Evolutionary conservation across 2,797 vertebrate genomes (phyloP), one percentile per base, ranked within the genome.

Genomic region (Muraenolepis orangiensis): DNA sequence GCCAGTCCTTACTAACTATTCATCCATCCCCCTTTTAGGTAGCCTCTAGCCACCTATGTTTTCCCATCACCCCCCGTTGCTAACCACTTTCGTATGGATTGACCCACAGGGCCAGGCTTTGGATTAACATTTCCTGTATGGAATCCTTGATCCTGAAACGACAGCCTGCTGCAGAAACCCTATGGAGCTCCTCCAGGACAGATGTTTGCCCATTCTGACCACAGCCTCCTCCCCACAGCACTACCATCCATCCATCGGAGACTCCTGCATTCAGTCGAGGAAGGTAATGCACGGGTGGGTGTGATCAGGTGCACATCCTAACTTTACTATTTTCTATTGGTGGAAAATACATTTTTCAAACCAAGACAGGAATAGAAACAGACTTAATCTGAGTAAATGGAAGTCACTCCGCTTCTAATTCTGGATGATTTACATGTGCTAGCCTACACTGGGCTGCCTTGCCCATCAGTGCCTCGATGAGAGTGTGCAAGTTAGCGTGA

Each of bases 41-140:
- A 10, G 1, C 0, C 38, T 4, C 6, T 11, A 4, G 28, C 61
- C 70, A 72, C 57, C 34, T 40, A 57, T 10, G 51, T 42, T 31
- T 31, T 32, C 70, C 18, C 32, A n/a, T 1, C 11, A 34, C 13
- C 20, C 6, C 2, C 40, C 4, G 10, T 7, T 3, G n/a, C 66
- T 71, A 73, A 51, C n/a, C 32, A 23, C 61, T 80, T 71, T 18
- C 73, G 40, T 72, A 38, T 23, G 18, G n/a, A 69, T 68, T 73
- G 69, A 77, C 69, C 73, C 1, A 1, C 71, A 42, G 42, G 64
- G 34, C 20, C 4, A 81, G 46, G 78, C 74, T 85, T 80, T 75
- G 76, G 84, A 88, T 87, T 86, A 85, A 80, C 80, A 76, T 23
- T 70, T 71, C 71, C 69, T 78, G 84, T 70, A 78, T 80, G 78